These are phyloP conservation scores for Bemisia tabaci DNA, from an alignment of 1,140 invertebrate genomes.

Conservation along the genomic window DNA sequence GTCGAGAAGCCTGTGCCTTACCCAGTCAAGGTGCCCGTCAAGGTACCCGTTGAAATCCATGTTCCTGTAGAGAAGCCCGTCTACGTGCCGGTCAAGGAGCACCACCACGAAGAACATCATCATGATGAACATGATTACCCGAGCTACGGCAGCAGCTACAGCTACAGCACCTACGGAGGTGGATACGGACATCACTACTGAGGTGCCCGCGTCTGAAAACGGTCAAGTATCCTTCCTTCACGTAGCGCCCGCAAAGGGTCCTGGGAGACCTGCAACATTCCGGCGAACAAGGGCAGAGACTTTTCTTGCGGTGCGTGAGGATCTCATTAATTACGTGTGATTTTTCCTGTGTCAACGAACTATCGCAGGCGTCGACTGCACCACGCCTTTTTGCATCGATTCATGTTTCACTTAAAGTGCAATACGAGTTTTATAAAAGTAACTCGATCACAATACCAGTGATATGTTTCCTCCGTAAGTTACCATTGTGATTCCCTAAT, in stretches of 20 bases:
- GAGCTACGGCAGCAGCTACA: not conserved
- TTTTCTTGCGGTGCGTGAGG: not conserved
- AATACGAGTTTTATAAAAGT: not conserved
- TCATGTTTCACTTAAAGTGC: not conserved
- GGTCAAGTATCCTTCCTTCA: not conserved
- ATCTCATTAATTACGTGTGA: not conserved
- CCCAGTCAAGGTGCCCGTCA: conserved; percentile 42
- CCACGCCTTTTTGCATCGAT: not conserved
- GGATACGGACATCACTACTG: not conserved
- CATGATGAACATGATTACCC: not conserved
- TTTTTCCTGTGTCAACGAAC: not conserved
- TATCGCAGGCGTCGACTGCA: not conserved
- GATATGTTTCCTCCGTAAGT: not conserved
- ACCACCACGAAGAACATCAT: not conserved
- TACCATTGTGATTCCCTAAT: not conserved
- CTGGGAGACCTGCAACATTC: not conserved
- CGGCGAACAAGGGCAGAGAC: not conserved
- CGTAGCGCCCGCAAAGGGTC: not conserved
- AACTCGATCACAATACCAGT: not conserved
- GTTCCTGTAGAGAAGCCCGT: conserved; percentile 24
- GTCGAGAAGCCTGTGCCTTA: conserved; percentile 43
- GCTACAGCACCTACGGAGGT: not conserved
- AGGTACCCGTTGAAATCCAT: conserved; percentile 30
- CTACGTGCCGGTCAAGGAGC: not conserved
- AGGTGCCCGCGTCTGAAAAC: not conserved